Conservation (phyloP, 2,113 vertebrate species). For the Puntigrus tetrazona region DNA sequence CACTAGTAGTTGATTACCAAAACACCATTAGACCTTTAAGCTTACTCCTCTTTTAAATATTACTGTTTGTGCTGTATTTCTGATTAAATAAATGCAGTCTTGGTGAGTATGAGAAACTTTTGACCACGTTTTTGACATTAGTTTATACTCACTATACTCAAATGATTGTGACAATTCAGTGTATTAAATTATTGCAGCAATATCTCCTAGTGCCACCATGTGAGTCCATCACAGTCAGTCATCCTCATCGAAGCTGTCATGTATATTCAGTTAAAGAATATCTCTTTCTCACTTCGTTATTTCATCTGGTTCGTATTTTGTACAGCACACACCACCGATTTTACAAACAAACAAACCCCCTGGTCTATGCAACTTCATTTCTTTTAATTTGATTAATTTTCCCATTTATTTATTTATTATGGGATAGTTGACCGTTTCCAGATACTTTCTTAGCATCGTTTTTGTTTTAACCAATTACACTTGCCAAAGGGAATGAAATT, state of each 20-base stretch:
- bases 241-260: not conserved
- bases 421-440: not conserved
- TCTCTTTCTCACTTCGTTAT: not conserved
- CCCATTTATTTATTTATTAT: not conserved
- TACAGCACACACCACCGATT: not conserved
- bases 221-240: not conserved
- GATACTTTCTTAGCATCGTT: not conserved
- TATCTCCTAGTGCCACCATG: not conserved
- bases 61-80: not conserved
- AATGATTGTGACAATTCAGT: not conserved
- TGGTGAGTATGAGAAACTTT: not conserved
- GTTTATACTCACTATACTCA: not conserved
- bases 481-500: not conserved
- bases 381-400: not conserved
- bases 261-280: slow-evolving; percentile 9
- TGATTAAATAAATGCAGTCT: not conserved
- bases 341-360: slow-evolving; percentile 15
- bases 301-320: not conserved
- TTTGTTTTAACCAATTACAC: slow-evolving; percentile 17
- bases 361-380: not conserved
- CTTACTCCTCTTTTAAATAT: not conserved
- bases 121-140: not conserved
- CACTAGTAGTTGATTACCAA: not conserved
- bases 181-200: not conserved
- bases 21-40: not conserved